A percentile compares a stretch with the other conserved stretches of the same genome.
Conservation (phyloP, 2,888 invertebrate genomes). For the Torymus aiolomorphi region DNA sequence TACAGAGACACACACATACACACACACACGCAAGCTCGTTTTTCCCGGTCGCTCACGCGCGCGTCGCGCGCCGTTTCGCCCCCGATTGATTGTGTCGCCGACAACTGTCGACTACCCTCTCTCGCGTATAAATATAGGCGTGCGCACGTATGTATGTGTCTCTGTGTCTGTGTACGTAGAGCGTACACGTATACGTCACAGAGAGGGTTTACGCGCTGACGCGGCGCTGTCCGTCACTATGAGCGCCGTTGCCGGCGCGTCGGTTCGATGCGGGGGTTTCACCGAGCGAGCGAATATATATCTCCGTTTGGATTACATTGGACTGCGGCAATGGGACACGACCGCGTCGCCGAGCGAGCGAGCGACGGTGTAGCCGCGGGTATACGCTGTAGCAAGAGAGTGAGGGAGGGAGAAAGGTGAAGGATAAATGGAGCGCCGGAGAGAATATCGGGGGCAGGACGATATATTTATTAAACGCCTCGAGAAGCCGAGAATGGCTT, state of each 20-base stretch:
- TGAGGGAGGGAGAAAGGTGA: constrained; percentile 28
- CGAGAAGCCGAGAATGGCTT: constrained; percentile 21
- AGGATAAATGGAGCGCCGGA: constrained; percentile 41
- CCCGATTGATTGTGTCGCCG: constrained; percentile 53
- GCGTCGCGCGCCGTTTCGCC: constrained; percentile 38
- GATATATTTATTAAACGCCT: constrained; percentile 44
- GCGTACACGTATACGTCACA: constrained; percentile 24
- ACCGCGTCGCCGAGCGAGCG: background rate
- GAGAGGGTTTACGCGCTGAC: constrained; percentile 68
- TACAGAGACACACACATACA: background rate
- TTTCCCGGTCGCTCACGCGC: too few relatives aligned
- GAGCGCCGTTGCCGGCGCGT: constrained; percentile 59
- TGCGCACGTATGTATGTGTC: too few relatives aligned
- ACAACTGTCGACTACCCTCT: constrained; percentile 42
- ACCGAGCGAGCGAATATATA: constrained; percentile 63
- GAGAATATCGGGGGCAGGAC: constrained; percentile 40
- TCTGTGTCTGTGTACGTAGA: background rate
- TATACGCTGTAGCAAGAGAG: background rate
- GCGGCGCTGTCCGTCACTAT: constrained; percentile 63
- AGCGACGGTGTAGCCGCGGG: background rate
- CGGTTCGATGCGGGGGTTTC: constrained; percentile 53
- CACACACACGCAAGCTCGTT: too few relatives aligned
- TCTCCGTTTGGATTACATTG: constrained; percentile 70
- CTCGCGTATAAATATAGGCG: too few relatives aligned
- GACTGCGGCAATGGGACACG: constrained; percentile 50